A percentile compares a stretch with the other conserved stretches of the same genome.
Evolutionary conservation across 2,797 vertebrate species (phyloP).

Genomic region (Sternarchorhynchus goeldii): DNA sequence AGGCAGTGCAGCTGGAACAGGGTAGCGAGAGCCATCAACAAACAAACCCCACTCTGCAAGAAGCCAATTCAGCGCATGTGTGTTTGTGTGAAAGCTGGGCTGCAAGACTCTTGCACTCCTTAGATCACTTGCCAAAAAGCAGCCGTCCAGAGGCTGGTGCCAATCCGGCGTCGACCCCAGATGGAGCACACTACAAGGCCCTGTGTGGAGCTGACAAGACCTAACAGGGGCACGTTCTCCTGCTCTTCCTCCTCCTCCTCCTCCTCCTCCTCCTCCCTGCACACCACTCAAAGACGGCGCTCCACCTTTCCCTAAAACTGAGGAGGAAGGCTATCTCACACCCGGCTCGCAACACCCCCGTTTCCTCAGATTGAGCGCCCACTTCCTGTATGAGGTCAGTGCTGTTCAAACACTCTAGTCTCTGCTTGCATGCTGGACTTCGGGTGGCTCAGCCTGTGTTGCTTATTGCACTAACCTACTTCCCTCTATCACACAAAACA

Average conservation of each 20-base stretch:
- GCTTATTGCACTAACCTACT: conserved; percentile 26
- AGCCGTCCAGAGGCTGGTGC: conserved; percentile 56
- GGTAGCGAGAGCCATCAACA: not conserved
- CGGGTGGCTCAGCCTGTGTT: not conserved
- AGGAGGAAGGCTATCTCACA: conserved; percentile 64
- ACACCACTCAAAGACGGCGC: conserved; percentile 11
- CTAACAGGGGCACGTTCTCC: conserved; percentile 55
- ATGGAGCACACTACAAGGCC: conserved; percentile 42
- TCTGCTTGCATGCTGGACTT: conserved; percentile 42
- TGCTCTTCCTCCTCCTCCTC: conserved; percentile 50
- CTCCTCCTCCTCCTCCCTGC: not conserved
- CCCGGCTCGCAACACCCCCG: conserved; percentile 47
- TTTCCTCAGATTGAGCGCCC: conserved; percentile 74
- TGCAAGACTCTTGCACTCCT: conserved; percentile 23
- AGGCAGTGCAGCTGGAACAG: not conserved
- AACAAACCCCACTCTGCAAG: not conserved
- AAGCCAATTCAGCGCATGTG: not conserved
- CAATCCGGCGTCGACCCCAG: conserved; percentile 41
- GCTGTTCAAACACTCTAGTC: conserved; percentile 60
- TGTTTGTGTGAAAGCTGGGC: conserved; percentile 31
- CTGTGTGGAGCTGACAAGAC: conserved; percentile 62
- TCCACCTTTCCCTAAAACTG: conserved; percentile 38
- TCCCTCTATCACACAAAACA: conserved; percentile 20
- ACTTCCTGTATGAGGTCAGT: conserved; percentile 72
- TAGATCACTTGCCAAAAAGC: conserved; percentile 57